Percentiles rank a stretch among this genome's conserved stretches.
Evolutionary conservation across 2,888 invertebrate genomes (phyloP).

Genomic region (Hemicrepidius hirtus): DNA sequence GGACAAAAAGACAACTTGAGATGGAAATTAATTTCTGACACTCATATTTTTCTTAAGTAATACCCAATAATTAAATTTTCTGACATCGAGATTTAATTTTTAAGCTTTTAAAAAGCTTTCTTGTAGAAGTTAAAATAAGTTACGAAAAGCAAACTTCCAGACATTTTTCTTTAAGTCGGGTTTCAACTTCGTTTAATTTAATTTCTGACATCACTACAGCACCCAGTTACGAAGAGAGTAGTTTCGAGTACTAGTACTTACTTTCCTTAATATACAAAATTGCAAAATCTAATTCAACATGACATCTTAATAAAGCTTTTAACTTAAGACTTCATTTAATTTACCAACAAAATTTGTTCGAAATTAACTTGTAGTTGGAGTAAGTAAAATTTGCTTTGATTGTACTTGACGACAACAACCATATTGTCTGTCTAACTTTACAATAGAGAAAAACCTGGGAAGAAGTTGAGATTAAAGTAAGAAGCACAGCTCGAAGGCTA

Average conservation of each 20-base stretch:
- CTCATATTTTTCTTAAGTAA: conserved; percentile 1
- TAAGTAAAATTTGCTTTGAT: conserved; percentile 5
- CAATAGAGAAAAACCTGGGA: neutral
- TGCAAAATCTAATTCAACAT: conserved; percentile 15
- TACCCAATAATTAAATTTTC: conserved; percentile 11
- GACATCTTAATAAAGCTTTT: conserved; percentile 20
- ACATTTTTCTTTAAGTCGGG: too few relatives aligned
- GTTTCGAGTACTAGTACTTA: conserved; percentile 15
- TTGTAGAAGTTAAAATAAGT: too few relatives aligned
- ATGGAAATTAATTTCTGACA: conserved; percentile 22
- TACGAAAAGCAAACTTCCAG: neutral
- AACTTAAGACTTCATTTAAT: conserved; percentile 13
- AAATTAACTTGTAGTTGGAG: conserved; percentile 8
- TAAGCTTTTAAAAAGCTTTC: conserved; percentile 7
- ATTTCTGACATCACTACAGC: conserved; percentile 10
- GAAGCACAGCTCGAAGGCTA: conserved; percentile 15
- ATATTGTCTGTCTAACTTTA: neutral
- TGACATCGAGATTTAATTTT: conserved; percentile 4
- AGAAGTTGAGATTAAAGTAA: conserved; percentile 13
- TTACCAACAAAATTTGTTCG: conserved; percentile 7
- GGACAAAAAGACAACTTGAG: conserved; percentile 19
- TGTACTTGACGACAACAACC: neutral
- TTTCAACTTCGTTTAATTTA: conserved; percentile 8
- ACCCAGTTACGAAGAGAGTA: neutral
- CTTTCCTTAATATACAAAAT: conserved; percentile 9